phyloP scores from a whole-genome alignment of 2,888 invertebrate genomes.

The Erebia palarica region DNA sequence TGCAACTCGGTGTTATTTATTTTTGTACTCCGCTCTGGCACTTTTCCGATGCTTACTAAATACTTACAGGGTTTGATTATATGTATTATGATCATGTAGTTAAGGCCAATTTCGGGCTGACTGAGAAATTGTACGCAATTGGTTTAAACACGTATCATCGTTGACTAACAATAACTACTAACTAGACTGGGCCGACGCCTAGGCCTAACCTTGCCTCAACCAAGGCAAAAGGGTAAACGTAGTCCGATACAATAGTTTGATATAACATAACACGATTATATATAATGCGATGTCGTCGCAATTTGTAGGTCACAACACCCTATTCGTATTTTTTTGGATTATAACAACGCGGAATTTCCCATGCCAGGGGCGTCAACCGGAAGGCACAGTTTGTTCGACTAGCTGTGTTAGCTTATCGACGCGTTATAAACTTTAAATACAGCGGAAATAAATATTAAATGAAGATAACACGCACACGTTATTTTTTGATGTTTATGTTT shows the following conservation, averaged over 20 bases:
- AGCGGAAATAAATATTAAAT: constrained; percentile 20
- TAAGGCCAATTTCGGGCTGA: too few relatives aligned
- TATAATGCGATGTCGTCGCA: constrained; percentile 6
- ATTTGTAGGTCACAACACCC: constrained; percentile 15
- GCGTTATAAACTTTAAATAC: constrained; percentile 29
- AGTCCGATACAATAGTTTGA: not conserved
- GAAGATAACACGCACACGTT: not conserved
- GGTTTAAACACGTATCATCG: too few relatives aligned
- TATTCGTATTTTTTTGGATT: constrained; percentile 36
- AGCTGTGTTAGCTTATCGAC: constrained; percentile 33
- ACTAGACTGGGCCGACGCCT: too few relatives aligned
- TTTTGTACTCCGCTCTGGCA: constrained; percentile 7
- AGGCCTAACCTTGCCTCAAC: too few relatives aligned
- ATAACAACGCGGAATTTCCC: constrained; percentile 37
- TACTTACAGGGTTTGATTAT: not conserved
- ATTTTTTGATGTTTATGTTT: not conserved
- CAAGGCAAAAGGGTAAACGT: too few relatives aligned
- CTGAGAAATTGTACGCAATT: too few relatives aligned
- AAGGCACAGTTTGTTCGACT: constrained; percentile 36
- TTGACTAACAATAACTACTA: too few relatives aligned
- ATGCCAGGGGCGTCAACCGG: constrained; percentile 43
- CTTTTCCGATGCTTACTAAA: not conserved
- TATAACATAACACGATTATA: not conserved
- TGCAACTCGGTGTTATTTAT: constrained; percentile 42
- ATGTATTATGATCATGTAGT: constrained; percentile 3